Evolutionary conservation across 1,140 invertebrate species (phyloP).

Genomic region (Sinonovacula constricta): DNA sequence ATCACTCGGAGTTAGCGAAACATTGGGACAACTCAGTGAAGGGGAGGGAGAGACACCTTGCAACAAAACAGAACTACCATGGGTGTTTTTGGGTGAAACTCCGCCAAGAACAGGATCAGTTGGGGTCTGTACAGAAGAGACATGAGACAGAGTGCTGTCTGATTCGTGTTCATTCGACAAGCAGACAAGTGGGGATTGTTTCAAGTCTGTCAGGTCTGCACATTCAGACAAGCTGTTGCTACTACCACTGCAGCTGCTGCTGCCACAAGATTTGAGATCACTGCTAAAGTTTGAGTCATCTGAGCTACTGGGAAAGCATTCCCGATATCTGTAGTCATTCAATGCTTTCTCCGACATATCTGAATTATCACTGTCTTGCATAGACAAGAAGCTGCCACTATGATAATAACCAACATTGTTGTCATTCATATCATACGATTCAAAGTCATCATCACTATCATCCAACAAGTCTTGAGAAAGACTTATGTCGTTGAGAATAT

Average conservation of each 20-base stretch:
- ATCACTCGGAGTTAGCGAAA: conserved; percentile 73
- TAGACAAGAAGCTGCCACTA: conserved; percentile 23
- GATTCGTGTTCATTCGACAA: conserved; percentile 13
- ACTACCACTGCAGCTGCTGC: conserved; percentile 15
- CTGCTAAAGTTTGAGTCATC: conserved; percentile 38
- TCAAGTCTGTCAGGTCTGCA: neutral
- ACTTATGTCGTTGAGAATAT: conserved; percentile 50
- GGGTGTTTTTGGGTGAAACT: conserved; percentile 31
- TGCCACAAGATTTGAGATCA: conserved; percentile 43
- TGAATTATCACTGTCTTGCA: conserved; percentile 31
- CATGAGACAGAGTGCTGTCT: conserved; percentile 30
- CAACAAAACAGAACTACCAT: too few relatives aligned
- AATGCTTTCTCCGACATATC: conserved; percentile 5
- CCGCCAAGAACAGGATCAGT: neutral
- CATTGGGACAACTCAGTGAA: conserved; percentile 70
- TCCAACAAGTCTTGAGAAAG: conserved; percentile 20
- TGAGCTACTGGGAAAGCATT: conserved; percentile 42
- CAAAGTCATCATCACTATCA: neutral
- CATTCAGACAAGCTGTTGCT: conserved; percentile 6
- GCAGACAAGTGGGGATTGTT: conserved; percentile 1
- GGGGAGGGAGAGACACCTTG: neutral
- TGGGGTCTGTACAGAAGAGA: conserved; percentile 12
- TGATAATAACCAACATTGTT: conserved; percentile 24
- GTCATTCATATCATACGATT: neutral
- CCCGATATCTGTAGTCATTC: conserved; percentile 35